phyloP scores from a whole-genome alignment of 2,888 invertebrate species.

The Hecatera dysodea region DNA sequence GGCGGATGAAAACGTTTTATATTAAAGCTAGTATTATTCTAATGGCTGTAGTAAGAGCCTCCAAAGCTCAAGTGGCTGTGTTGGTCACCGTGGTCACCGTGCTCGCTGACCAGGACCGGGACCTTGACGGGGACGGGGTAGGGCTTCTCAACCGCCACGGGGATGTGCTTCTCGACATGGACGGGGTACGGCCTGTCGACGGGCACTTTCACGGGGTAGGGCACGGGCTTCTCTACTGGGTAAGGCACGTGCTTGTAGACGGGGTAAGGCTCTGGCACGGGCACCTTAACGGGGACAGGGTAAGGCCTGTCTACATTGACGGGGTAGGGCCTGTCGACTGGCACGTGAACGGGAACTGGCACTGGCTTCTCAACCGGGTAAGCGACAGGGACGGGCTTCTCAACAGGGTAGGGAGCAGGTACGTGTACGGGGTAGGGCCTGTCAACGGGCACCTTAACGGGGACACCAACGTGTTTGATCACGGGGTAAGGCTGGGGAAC shows the following conservation, averaged over 20 bases:
- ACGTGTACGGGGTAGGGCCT: slow-evolving; percentile 93
- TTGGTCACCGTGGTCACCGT: slow-evolving; percentile 61
- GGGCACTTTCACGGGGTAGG: slow-evolving; percentile 92
- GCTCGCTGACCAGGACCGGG: slow-evolving; percentile 79
- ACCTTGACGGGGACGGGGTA: slow-evolving; percentile 91
- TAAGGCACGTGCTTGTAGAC: slow-evolving; percentile 85
- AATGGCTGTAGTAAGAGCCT: slow-evolving; percentile 84
- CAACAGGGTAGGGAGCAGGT: slow-evolving; percentile 91
- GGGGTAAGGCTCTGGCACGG: slow-evolving; percentile 91
- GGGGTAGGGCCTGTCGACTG: slow-evolving; percentile 92
- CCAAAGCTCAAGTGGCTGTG: slow-evolving; percentile 75
- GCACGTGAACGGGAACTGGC: slow-evolving; percentile 92
- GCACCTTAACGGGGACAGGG: slow-evolving; percentile 90
- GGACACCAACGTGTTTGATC: slow-evolving; percentile 91
- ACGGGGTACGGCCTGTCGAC: slow-evolving; percentile 93
- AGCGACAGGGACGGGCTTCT: slow-evolving; percentile 92
- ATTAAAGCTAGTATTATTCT: slow-evolving; percentile 77
- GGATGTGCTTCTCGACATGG: slow-evolving; percentile 86
- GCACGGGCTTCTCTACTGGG: slow-evolving; percentile 91
- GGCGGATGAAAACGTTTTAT: slow-evolving; percentile 76
- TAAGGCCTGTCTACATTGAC: slow-evolving; percentile 89
- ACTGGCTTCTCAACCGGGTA: slow-evolving; percentile 92
- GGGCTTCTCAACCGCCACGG: slow-evolving; percentile 89
- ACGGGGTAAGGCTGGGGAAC: slow-evolving; percentile 95
- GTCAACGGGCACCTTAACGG: slow-evolving; percentile 93